A percentile compares a stretch with the other conserved stretches of the same genome.
These are phyloP conservation scores for Morone chrysops DNA, from an alignment of 2,113 vertebrate species.

Conservation along the genomic window DNA sequence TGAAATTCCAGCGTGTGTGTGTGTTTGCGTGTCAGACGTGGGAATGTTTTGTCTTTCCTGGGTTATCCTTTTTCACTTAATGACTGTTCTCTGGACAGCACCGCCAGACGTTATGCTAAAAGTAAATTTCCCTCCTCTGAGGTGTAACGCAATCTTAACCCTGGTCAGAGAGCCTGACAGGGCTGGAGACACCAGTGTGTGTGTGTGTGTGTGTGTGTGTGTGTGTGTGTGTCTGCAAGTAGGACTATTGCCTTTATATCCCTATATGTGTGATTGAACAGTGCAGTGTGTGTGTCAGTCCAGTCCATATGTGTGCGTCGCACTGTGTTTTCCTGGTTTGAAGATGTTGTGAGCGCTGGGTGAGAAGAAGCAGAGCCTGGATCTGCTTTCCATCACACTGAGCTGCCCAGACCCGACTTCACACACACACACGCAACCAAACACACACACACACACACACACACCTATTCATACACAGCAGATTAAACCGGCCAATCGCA, in stretches of 20 bases:
- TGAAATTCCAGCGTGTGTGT: slow-evolving; percentile 65
- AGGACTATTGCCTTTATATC: background rate
- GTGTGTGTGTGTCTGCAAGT: slow-evolving; percentile 14
- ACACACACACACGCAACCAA: slow-evolving; percentile 60
- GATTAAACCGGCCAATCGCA: slow-evolving; percentile 66
- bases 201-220: slow-evolving; percentile 50
- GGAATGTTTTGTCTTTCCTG: slow-evolving; percentile 76
- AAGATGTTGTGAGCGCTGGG: slow-evolving; percentile 74
- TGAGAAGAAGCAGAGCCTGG: slow-evolving; percentile 80
- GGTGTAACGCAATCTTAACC: slow-evolving; percentile 76
- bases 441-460: slow-evolving; percentile 32
- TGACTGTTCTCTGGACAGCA: slow-evolving; percentile 72
- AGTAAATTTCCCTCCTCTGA: slow-evolving; percentile 63
- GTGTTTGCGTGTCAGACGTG: slow-evolving; percentile 57
- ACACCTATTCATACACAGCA: slow-evolving; percentile 57
- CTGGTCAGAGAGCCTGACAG: slow-evolving; percentile 65
- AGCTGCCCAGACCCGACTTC: slow-evolving; percentile 63
- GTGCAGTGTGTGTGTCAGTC: slow-evolving; percentile 19
- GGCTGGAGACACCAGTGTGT: slow-evolving; percentile 49
- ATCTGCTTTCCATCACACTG: slow-evolving; percentile 84
- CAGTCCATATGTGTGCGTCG: slow-evolving; percentile 26
- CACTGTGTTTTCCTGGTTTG: slow-evolving; percentile 53
- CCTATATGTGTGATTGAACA: background rate
- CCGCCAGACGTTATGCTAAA: slow-evolving; percentile 56
- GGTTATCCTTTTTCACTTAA: slow-evolving; percentile 79